Percentiles rank a stretch among this genome's conserved stretches.
These are phyloP conservation scores for Carpatolechia fugitivella DNA, from an alignment of 2,888 invertebrate genomes.

Conservation along the genomic window DNA sequence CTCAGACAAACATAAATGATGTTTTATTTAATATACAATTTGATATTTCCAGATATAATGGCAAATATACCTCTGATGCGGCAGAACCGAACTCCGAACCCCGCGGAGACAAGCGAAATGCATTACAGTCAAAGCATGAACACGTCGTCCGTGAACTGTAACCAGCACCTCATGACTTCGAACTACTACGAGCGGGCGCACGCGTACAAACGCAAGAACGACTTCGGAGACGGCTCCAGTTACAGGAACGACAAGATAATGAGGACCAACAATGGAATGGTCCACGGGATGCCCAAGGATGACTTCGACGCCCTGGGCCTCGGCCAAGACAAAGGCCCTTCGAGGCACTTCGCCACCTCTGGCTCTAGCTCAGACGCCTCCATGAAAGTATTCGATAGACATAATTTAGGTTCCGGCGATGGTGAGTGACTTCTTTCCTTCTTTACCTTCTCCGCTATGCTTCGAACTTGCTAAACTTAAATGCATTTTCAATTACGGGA, in stretches of 20 bases:
- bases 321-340: slow-evolving; percentile 47
- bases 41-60: slow-evolving; percentile 54
- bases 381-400: slow-evolving; percentile 62
- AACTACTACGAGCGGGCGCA: slow-evolving; percentile 63
- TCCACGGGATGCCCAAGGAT: slow-evolving; percentile 52
- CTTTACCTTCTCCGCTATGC: slow-evolving; percentile 33
- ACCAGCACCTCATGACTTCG: slow-evolving; percentile 53
- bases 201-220: slow-evolving; percentile 63
- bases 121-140: slow-evolving; percentile 58
- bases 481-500: slow-evolving; percentile 33
- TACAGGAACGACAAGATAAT: slow-evolving; percentile 69
- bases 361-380: slow-evolving; percentile 52
- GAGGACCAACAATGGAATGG: slow-evolving; percentile 60
- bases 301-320: slow-evolving; percentile 52
- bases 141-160: slow-evolving; percentile 41
- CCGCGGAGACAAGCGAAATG: slow-evolving; percentile 65
- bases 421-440: slow-evolving; percentile 51
- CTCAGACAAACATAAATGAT: no score
- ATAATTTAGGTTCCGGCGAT: slow-evolving; percentile 62
- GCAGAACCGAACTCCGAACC: slow-evolving; percentile 51
- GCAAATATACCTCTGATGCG: slow-evolving; percentile 61
- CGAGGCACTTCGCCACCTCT: slow-evolving; percentile 52
- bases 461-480: slow-evolving; percentile 36
- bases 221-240: slow-evolving; percentile 58
- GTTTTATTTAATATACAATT: no score